A percentile compares a stretch with the other conserved stretches of the same genome.
Evolutionary conservation across 2,888 invertebrate genomes (phyloP).

Genomic region (Melinaea marsaeus): DNA sequence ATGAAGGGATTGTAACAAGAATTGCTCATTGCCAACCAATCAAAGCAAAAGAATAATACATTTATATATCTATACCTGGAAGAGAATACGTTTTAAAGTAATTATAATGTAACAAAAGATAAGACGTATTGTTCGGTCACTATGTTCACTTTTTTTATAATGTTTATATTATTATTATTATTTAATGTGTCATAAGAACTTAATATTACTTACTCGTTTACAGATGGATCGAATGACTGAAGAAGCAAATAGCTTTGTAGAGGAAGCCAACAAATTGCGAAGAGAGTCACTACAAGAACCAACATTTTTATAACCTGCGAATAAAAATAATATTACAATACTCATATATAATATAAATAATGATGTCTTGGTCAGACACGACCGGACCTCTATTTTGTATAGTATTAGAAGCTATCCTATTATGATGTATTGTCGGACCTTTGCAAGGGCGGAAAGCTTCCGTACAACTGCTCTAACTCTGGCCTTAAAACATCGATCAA

Average conservation of each 20-base stretch:
- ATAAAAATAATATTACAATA: constrained; percentile 17
- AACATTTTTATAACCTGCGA: constrained; percentile 92
- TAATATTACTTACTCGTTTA: constrained; percentile 80
- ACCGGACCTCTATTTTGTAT: too few relatives aligned
- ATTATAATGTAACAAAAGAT: not conserved
- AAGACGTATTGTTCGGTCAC: too few relatives aligned
- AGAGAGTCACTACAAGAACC: constrained; percentile 88
- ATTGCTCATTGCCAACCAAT: constrained; percentile 93
- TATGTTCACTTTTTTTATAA: not conserved
- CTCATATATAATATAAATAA: not conserved
- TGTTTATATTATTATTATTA: not conserved
- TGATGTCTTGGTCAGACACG: not conserved
- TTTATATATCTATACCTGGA: constrained; percentile 88
- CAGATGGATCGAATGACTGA: constrained; percentile 82
- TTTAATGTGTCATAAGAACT: not conserved
- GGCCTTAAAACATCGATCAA: too few relatives aligned
- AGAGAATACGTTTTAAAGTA: constrained; percentile 28
- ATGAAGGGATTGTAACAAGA: constrained; percentile 94
- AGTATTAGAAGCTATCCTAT: too few relatives aligned
- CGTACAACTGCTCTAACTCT: too few relatives aligned
- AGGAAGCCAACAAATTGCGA: constrained; percentile 91
- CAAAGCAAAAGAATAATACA: constrained; percentile 90
- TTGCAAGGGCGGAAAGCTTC: too few relatives aligned
- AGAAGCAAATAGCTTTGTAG: constrained; percentile 85
- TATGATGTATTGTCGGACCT: too few relatives aligned